phyloP scores from a whole-genome alignment of 2,797 vertebrate genomes.

The Myotis planiceps region DNA sequence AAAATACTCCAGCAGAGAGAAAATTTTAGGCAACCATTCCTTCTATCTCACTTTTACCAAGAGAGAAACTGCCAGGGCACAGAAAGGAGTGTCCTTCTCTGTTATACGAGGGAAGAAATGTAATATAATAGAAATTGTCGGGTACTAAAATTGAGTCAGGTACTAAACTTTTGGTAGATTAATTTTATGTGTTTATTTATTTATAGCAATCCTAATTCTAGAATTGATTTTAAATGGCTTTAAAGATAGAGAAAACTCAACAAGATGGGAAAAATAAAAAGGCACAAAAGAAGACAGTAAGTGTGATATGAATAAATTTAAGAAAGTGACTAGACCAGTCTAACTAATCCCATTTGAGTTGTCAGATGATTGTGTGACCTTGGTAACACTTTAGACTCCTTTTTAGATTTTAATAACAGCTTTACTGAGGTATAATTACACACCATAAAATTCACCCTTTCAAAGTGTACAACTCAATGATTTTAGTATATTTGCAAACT shows the following conservation, averaged over 20 bases:
- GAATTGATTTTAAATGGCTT: background rate
- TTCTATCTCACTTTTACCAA: background rate
- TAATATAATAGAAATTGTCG: background rate
- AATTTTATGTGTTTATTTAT: background rate
- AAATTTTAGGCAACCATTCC: background rate
- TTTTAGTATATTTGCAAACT: background rate
- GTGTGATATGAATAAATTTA: background rate
- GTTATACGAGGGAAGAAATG: background rate
- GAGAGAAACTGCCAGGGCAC: background rate
- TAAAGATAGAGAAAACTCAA: background rate
- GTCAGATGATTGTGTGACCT: background rate
- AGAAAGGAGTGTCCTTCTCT: background rate
- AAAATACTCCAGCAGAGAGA: background rate
- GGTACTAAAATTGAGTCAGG: background rate
- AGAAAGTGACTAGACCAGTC: background rate
- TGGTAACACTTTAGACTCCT: background rate
- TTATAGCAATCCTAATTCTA: background rate
- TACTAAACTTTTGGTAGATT: background rate
- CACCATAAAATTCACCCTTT: background rate
- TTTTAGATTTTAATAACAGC: constrained; percentile 6
- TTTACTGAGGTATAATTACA: background rate
- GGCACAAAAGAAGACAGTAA: background rate
- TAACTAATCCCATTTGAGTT: background rate
- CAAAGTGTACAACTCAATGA: background rate
- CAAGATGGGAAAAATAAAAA: background rate